These are phyloP conservation scores for Hemibagrus wyckioides DNA, from an alignment of 2,113 vertebrate species.

Conservation along the genomic window DNA sequence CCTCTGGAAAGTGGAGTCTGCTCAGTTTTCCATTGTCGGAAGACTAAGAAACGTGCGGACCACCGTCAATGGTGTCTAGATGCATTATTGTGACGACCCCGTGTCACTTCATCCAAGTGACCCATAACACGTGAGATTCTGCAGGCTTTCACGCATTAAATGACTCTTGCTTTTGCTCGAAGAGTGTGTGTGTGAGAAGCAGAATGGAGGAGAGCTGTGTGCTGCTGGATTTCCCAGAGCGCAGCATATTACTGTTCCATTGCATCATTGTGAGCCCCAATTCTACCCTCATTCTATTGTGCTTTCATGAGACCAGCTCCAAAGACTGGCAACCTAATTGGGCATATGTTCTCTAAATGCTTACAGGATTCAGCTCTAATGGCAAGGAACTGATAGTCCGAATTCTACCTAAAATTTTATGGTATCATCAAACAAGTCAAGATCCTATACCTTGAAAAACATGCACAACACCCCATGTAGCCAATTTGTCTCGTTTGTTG, in stretches of 20 bases:
- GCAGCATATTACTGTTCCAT: constrained; percentile 53
- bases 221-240: constrained; percentile 53
- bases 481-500: constrained; percentile 14
- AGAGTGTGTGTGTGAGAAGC: constrained; percentile 30
- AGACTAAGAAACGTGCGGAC: constrained; percentile 25
- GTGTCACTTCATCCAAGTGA: constrained; percentile 7
- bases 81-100: constrained; percentile 46
- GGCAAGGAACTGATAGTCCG: not conserved
- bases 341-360: constrained; percentile 12
- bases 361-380: constrained; percentile 1
- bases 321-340: constrained; percentile 27
- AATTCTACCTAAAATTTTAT: not conserved
- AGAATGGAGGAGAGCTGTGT: constrained; percentile 40
- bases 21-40: constrained; percentile 63
- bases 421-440: not conserved
- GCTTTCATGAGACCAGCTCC: constrained; percentile 12
- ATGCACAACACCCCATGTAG: not conserved
- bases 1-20: constrained; percentile 53
- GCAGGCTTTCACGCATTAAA: constrained; percentile 46
- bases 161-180: constrained; percentile 45
- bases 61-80: constrained; percentile 49
- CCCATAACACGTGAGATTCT: constrained; percentile 40
- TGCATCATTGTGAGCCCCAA: constrained; percentile 57
- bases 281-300: constrained; percentile 32
- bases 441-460: not conserved